A percentile compares a stretch with the other conserved stretches of the same genome.
phyloP scores from a whole-genome alignment of 1,140 invertebrate species.

The Leptinotarsa lineolata region DNA sequence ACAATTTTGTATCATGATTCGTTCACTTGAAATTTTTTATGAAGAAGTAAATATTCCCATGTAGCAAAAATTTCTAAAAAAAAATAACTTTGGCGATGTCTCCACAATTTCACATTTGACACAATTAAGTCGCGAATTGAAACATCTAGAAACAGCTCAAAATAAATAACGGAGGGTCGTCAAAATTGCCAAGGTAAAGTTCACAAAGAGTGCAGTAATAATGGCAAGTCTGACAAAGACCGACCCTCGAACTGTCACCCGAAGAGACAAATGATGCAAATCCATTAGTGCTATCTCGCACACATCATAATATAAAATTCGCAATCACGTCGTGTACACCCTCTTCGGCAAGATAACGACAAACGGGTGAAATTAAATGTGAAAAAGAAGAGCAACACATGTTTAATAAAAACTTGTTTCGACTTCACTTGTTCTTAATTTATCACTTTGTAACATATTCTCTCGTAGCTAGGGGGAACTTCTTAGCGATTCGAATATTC shows the following conservation, averaged over 20 bases:
- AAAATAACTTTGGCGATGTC: too few species aligned
- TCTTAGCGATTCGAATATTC: too few species aligned
- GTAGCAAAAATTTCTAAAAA: too few species aligned
- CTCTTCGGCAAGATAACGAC: conserved; percentile 35
- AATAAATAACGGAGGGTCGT: conserved; percentile 19
- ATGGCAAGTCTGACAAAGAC: conserved; percentile 18
- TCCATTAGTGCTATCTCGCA: conserved; percentile 42
- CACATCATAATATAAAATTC: conserved; percentile 28
- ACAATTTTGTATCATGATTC: too few species aligned
- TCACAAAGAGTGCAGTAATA: conserved; percentile 20
- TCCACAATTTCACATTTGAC: too few species aligned
- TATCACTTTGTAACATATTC: conserved; percentile 24
- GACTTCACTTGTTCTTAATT: conserved; percentile 25
- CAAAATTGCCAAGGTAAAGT: conserved; percentile 21
- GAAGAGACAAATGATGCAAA: conserved; percentile 46
- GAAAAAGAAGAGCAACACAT: conserved; percentile 41
- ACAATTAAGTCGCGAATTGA: too few species aligned
- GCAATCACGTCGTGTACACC: conserved; percentile 32
- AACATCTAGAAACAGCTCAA: too few species aligned
- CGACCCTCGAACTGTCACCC: conserved; percentile 40
- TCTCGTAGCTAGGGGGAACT: neutral
- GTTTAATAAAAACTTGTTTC: conserved; percentile 42
- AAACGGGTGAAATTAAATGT: conserved; percentile 32
- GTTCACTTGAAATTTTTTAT: too few species aligned
- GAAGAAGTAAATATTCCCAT: too few species aligned